A percentile compares a stretch with the other conserved stretches of the same genome.
Evolutionary conservation across 64 coral and sea anemone species (phyloP).

Genomic region (Dendrophyllia cribrosa): DNA sequence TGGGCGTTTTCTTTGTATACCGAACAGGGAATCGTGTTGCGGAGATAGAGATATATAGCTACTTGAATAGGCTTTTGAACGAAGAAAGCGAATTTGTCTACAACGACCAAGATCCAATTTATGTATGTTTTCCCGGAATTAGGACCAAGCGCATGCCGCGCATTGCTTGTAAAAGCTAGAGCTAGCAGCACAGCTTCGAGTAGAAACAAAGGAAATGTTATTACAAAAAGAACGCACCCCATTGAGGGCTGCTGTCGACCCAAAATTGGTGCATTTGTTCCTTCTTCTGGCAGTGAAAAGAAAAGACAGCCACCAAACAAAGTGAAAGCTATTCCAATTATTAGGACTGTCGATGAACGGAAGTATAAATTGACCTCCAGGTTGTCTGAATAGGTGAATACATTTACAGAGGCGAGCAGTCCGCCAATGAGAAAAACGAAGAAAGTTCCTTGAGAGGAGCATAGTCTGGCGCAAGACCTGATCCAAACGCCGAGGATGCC

Average conservation of each 20-base stretch:
- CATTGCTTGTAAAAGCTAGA: neutral
- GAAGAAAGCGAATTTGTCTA: slow-evolving; percentile 30
- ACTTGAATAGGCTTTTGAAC: slow-evolving; percentile 67
- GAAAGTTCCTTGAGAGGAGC: slow-evolving; percentile 57
- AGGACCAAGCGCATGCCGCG: neutral
- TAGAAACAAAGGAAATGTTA: slow-evolving; percentile 64
- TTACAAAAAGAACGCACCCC: slow-evolving; percentile 54
- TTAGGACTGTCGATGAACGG: neutral
- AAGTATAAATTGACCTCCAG: slow-evolving; percentile 38
- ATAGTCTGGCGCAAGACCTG: neutral
- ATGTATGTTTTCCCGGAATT: neutral
- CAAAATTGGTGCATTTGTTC: neutral
- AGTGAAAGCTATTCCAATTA: slow-evolving; percentile 58
- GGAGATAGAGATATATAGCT: slow-evolving; percentile 27
- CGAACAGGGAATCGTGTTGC: slow-evolving; percentile 7
- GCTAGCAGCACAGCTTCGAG: slow-evolving; percentile 58
- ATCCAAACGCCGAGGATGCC: slow-evolving; percentile 23
- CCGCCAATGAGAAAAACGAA: slow-evolving; percentile 74
- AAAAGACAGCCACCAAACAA: slow-evolving; percentile 53
- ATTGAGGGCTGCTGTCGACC: slow-evolving; percentile 71
- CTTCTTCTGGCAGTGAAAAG: slow-evolving; percentile 6
- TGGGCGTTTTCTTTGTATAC: slow-evolving; percentile 24
- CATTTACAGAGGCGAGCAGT: slow-evolving; percentile 49
- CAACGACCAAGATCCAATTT: neutral
- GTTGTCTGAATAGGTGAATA: slow-evolving; percentile 38